Conservation (phyloP, 2,797 vertebrate genomes). For the Anguilla obscura region DNA sequence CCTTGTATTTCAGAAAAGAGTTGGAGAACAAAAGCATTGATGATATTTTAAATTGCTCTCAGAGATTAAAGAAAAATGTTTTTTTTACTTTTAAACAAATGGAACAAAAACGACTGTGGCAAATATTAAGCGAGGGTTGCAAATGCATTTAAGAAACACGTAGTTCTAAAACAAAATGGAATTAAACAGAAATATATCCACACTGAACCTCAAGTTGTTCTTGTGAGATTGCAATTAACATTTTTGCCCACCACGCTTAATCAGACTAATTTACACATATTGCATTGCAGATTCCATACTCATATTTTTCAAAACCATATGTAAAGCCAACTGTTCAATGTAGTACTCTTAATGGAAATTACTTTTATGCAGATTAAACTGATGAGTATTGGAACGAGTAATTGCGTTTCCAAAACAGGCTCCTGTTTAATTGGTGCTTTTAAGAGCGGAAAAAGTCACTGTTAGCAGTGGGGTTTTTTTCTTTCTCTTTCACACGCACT, state of each 20-base stretch:
- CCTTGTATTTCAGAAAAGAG: background rate
- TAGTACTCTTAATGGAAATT: background rate
- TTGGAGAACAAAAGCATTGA: background rate
- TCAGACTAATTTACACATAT: background rate
- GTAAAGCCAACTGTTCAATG: background rate
- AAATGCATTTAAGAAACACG: background rate
- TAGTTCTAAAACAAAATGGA: background rate
- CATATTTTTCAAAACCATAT: background rate
- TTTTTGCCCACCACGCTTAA: background rate
- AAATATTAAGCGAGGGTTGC: background rate
- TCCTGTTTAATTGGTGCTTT: conserved; percentile 48
- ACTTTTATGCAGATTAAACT: background rate
- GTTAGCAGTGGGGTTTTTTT: conserved; percentile 48
- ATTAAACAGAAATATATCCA: background rate
- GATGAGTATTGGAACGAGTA: background rate
- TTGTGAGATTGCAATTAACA: background rate
- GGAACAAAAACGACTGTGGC: background rate
- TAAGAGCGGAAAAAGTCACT: conserved; percentile 51
- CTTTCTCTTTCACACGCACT: conserved; percentile 53
- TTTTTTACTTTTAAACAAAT: background rate
- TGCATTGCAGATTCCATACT: background rate
- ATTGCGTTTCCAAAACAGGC: background rate
- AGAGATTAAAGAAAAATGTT: background rate
- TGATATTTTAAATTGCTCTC: background rate
- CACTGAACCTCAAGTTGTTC: background rate